phyloP scores from a whole-genome alignment of 2,888 invertebrate genomes.

The Megastigmus dorsalis region DNA sequence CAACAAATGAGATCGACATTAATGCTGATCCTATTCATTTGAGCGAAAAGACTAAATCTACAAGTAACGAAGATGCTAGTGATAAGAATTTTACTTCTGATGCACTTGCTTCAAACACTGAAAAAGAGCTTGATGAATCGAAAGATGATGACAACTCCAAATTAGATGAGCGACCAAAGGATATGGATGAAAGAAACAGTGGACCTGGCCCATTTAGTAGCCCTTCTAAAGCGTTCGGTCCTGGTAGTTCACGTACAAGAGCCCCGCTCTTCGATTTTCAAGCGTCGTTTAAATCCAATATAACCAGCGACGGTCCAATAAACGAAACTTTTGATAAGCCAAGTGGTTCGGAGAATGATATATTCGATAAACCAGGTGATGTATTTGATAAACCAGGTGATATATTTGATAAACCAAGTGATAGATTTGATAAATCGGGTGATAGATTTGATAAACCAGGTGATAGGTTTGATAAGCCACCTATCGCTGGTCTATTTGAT shows the following conservation, averaged over 20 bases:
- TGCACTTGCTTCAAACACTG: too few species aligned
- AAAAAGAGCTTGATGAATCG: background rate
- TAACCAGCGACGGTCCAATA: background rate
- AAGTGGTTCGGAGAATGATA: too few species aligned
- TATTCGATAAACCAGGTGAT: conserved; percentile 1
- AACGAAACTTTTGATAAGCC: too few species aligned
- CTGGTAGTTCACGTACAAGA: background rate
- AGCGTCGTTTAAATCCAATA: background rate
- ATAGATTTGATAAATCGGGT: conserved; percentile 14
- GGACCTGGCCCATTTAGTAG: background rate
- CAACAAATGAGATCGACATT: too few species aligned
- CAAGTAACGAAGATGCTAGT: background rate
- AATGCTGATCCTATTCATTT: too few species aligned
- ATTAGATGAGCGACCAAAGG: background rate
- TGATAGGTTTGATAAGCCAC: background rate
- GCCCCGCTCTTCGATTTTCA: conserved; percentile 1
- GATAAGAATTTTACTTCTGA: background rate
- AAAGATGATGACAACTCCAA: background rate
- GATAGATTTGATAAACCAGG: conserved; percentile 2
- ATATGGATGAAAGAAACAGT: conserved; percentile 9
- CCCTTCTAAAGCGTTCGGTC: background rate
- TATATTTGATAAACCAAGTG: background rate
- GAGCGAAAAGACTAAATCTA: background rate
- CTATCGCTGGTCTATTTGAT: too few species aligned
- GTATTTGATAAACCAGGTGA: background rate